These are phyloP conservation scores for Sebastes steindachneri DNA, from an alignment of 2,797 vertebrate species.

Conservation along the genomic window DNA sequence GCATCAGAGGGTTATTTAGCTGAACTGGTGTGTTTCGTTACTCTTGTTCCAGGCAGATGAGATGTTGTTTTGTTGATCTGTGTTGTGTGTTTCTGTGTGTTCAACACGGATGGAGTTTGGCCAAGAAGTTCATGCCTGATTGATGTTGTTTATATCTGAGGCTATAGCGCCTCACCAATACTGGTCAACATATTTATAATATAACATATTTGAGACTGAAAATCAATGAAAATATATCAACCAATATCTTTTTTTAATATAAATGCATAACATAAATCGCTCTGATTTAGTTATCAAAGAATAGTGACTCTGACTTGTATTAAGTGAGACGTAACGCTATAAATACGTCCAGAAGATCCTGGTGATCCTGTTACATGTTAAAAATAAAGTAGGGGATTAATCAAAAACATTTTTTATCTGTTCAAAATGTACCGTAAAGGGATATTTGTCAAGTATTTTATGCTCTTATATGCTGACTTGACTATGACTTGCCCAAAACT, in stretches of 20 bases:
- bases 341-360: not conserved
- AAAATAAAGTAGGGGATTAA: not conserved
- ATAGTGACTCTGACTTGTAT: not conserved
- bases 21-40: not conserved
- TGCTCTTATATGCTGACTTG: too few species aligned
- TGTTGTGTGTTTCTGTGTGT: not conserved
- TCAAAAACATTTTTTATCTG: too few species aligned
- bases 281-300: not conserved
- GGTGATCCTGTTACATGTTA: not conserved
- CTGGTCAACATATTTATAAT: not conserved
- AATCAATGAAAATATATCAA: not conserved
- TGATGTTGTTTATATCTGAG: not conserved
- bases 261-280: not conserved
- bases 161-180: not conserved
- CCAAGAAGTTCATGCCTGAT: not conserved
- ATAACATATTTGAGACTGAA: not conserved
- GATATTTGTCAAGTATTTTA: too few species aligned
- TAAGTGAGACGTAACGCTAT: not conserved
- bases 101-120: not conserved
- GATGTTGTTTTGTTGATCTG: too few species aligned
- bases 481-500: too few species aligned
- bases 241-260: not conserved
- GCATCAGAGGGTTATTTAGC: not conserved
- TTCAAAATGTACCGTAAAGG: too few species aligned
- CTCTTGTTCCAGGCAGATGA: not conserved